Percentiles rank a stretch among this genome's conserved stretches.
phyloP scores from a whole-genome alignment of 2,888 invertebrate genomes.

The Nycteola revayana region DNA sequence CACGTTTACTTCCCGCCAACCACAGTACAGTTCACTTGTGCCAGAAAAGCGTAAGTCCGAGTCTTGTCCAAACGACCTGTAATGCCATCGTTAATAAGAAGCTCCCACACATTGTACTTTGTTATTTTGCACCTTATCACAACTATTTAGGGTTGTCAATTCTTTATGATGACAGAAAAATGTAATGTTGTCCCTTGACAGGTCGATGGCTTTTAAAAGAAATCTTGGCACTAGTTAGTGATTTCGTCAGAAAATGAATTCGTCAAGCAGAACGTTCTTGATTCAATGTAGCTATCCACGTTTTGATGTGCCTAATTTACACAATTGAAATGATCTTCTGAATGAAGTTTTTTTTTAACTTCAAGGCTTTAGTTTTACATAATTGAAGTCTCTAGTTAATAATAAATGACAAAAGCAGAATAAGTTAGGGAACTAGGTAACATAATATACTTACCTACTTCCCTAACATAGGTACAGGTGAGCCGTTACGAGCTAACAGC shows the following conservation, averaged over 20 bases:
- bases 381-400: too few species aligned
- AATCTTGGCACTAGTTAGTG: constrained; percentile 69
- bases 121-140: constrained; percentile 34
- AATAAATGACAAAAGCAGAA: too few species aligned
- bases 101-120: constrained; percentile 1
- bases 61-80: constrained; percentile 37
- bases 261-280: constrained; percentile 60
- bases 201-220: constrained; percentile 75
- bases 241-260: constrained; percentile 71
- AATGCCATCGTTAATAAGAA: constrained; percentile 8
- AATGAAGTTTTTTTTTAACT: too few species aligned
- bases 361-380: too few species aligned
- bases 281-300: constrained; percentile 12
- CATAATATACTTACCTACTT: too few species aligned
- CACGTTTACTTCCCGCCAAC: constrained; percentile 42
- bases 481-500: too few species aligned
- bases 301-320: constrained; percentile 8
- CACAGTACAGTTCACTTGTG: constrained; percentile 38
- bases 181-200: constrained; percentile 40
- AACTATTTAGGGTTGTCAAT: constrained; percentile 13
- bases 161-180: constrained; percentile 14
- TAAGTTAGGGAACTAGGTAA: too few species aligned
- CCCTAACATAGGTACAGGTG: too few species aligned
- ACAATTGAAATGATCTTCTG: too few species aligned
- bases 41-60: constrained; percentile 51